Evolutionary conservation across 1,140 invertebrate genomes (phyloP).

Genomic region (Ephestia elutella): DNA sequence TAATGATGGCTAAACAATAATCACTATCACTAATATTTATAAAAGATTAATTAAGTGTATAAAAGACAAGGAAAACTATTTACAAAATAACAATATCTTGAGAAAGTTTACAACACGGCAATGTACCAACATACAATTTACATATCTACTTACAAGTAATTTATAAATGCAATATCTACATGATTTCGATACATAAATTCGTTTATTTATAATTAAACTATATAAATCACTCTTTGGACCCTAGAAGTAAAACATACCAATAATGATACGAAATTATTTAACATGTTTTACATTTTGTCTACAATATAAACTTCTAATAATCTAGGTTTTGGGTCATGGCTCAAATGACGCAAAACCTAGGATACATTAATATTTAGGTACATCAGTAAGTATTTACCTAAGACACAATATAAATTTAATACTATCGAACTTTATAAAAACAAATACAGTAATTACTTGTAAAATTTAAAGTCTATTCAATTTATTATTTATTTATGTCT

Average conservation of each 20-base stretch:
- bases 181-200: slow-evolving; percentile 3
- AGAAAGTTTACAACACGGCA: not conserved
- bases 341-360: slow-evolving; percentile 59
- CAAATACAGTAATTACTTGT: not conserved
- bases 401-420: too few species aligned
- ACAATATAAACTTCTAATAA: not conserved
- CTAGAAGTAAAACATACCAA: slow-evolving; percentile 15
- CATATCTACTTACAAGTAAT: not conserved
- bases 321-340: slow-evolving; percentile 57
- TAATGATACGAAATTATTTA: not conserved
- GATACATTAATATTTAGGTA: slow-evolving; percentile 4
- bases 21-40: too few species aligned
- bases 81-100: not conserved
- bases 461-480: not conserved
- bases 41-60: too few species aligned
- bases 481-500: not conserved
- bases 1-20: not conserved
- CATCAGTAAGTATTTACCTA: not conserved
- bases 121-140: not conserved
- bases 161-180: slow-evolving; percentile 9
- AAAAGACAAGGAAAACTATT: too few species aligned
- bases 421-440: too few species aligned
- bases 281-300: not conserved
- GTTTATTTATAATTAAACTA: slow-evolving; percentile 5
- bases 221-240: slow-evolving; percentile 21